Evolutionary conservation across 2,113 vertebrate species (phyloP), one percentile per base, ranked within the genome.

Genomic region (Ondatra zibethicus): DNA sequence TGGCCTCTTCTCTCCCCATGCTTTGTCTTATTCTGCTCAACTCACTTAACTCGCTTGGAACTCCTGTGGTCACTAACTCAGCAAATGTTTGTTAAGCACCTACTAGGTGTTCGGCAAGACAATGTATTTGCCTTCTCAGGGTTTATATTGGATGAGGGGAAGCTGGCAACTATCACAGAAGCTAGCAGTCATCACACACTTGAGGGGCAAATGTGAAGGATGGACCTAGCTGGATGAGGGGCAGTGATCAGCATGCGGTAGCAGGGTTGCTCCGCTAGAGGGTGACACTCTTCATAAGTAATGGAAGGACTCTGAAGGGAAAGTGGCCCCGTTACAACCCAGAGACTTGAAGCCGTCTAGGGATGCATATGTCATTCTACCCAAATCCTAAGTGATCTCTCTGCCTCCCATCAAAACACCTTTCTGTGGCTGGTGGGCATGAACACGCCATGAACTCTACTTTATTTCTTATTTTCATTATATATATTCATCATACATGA

Each of bases 311-410:
- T 21, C 21, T 25, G 25, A n/a, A n/a, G 4, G 5, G 42, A 39
- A 96, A 27, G 16, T 39, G 23, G 12, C 42, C 55, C 78, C 33
- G 55, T 42, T 19, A 42, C 0, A 65, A 88, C 4, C 16, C 33
- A 12, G 90, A 92, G n/a, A 39, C 50, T 16, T 61, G 92, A 90
- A 68, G 13, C 52, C 68, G 33, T 55, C 16, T 1, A 42, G 68
- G 75, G 31, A 39, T 0, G 0, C 17, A 33, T 21, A 68, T 7
- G 2, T 3, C 23, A 9, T 42, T 31, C 73, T 58, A 47, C 61
- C 3, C 5, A 86, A 42, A 61, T 7, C 66, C 68, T 0, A 11
- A n/a, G 31, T 21, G 42, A 92, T 13, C 50, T 8, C 0, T 0
- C 45, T 61, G 29, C 42, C 8, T 25, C 63, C 68, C 7, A 27